Base-by-base conservation (phyloP, 2,888 invertebrate species). In the Pantelozetes paolii region DNA sequence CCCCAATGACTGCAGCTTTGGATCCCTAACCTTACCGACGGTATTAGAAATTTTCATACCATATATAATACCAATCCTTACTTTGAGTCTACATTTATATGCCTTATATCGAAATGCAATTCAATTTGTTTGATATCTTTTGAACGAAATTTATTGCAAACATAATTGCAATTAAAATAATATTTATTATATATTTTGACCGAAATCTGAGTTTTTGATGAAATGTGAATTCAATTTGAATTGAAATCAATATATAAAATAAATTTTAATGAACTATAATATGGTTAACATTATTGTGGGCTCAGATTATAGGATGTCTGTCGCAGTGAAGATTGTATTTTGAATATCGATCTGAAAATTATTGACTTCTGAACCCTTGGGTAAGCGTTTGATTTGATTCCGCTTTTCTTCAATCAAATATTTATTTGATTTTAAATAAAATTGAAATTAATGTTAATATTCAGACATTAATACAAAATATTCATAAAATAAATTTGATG, bases 261-360 rank as follows among this genome's bases (percentile, higher is more conserved):
- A 36, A n/a, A n/a, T n/a, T 50, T 54, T 54, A 54, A 54, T 54
- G 54, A 54, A 20, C 54, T 26, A 26, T 54, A 26, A 54, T 54
- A 26, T 15, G 54, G 54, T 54, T 11, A 26, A 54, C 54, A 23
- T 26, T n/a, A 54, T 23, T 26, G 23, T n/a, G 9, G 23, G 9
- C 1, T n/a, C 54, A 9, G 54, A 2, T 20, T n/a, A 50, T 50
- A 50, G 8, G 20, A n/a, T n/a, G 18, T 18, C 50, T 50, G 50
- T n/a, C n/a, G n/a, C 18, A 18, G 18, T 45, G 45, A 45, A 45
- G 13, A 45, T 45, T 45, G 45, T 18, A 18, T n/a, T 11, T 13
- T n/a, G 18, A 45, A 18, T 45, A 45, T 45, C 15, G 6, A 45
- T 45, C 11, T 15, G 15, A 6, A 45, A 45, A 45, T 15, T 45